Evolutionary conservation across 2,888 invertebrate species (phyloP), one percentile per base, ranked within the genome.

Genomic region (Heteromurus nitidus): DNA sequence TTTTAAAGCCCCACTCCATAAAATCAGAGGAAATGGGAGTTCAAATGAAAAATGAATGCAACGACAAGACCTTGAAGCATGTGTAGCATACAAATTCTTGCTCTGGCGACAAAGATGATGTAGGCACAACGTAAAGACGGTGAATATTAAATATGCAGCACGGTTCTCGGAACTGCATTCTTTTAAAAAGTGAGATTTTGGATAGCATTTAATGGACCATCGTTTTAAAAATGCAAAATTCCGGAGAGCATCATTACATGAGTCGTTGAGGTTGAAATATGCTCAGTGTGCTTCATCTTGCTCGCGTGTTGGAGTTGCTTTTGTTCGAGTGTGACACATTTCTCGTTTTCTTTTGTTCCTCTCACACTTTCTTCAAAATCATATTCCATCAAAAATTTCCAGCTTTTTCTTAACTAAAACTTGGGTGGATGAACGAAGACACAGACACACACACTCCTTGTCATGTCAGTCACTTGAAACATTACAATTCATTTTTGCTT

Each of bases 391-490:
- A 55, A 55, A 55, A 3, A n/a, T 55, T 22, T 24, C 20, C 24
- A 22, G 24, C 20, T 20, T 22, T 24, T n/a, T 55, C 22, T n/a
- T n/a, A n/a, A n/a, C n/a, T n/a, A n/a, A n/a, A n/a, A n/a, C n/a
- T n/a, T n/a, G n/a, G n/a, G n/a, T n/a, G n/a, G n/a, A n/a, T n/a
- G n/a, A n/a, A n/a, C n/a, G n/a, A n/a, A n/a, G n/a, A n/a, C n/a
- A n/a, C n/a, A n/a, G n/a, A n/a, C 55, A 22, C n/a, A 58, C 42
- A 36, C 50, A n/a, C 58, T 31, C 1, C 65, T 65, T 65, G 62
- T 47, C 47, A 73, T 62, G 47, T 36, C 65, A 74, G 31, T 74
- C 50, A 60, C 62, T 74, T 65, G 65, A 53, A 65, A 73, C 64
- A 55, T 58, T 65, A 65, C 75, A 65, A 67, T 67, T 75, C 67